Conservation (phyloP, 2,888 invertebrate species). For the Hipparchia semele region DNA sequence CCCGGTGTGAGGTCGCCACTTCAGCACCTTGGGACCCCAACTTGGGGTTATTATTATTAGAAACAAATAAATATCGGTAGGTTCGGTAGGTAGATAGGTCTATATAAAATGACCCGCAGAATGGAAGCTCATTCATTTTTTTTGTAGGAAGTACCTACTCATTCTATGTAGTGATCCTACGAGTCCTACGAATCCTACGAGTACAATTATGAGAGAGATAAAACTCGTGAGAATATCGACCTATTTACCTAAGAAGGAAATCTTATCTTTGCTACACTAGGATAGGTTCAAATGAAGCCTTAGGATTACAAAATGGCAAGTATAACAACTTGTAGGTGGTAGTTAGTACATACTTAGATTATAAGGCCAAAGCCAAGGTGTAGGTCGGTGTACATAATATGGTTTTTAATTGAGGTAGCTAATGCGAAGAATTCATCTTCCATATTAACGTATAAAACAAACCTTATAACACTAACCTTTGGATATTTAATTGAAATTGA, state of each 20-base stretch:
- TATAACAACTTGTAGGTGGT: neutral
- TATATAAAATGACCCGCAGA: no score
- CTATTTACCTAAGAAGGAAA: constrained; percentile 1
- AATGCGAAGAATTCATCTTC: constrained; percentile 6
- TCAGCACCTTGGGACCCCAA: no score
- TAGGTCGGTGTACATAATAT: neutral
- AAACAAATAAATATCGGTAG: no score
- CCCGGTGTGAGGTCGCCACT: no score
- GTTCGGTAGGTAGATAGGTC: no score
- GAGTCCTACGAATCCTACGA: no score
- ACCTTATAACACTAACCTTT: neutral
- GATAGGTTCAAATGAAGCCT: constrained; percentile 13
- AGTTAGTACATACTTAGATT: constrained; percentile 2
- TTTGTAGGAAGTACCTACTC: no score
- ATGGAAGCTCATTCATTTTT: no score
- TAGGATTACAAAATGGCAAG: constrained; percentile 8
- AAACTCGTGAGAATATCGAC: neutral
- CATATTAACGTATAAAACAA: neutral
- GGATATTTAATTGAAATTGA: neutral
- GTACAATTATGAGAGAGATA: no score
- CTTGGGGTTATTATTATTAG: no score
- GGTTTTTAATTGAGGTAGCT: constrained; percentile 3
- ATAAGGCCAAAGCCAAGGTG: constrained; percentile 13
- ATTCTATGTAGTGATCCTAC: no score
- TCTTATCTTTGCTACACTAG: neutral